A percentile compares a stretch with the other conserved stretches of the same genome.
Conservation (phyloP, 2,113 vertebrate species). For the Natator depressus region DNA sequence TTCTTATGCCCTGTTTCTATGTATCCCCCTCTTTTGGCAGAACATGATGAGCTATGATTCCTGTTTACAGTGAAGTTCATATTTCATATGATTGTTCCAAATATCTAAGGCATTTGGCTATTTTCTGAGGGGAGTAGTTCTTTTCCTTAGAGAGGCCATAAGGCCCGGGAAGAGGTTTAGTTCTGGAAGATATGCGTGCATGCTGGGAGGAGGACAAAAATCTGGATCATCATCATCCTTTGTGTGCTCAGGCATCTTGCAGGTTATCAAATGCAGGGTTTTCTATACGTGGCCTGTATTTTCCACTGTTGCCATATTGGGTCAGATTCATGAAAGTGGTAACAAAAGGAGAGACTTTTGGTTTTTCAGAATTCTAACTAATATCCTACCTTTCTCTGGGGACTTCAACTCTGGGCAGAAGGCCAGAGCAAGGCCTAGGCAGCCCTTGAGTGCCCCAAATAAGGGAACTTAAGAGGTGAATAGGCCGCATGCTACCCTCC, state of each 20-base stretch:
- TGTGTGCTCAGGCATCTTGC: neutral
- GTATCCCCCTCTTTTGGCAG: neutral
- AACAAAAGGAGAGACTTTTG: neutral
- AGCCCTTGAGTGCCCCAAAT: neutral
- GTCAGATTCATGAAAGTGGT: neutral
- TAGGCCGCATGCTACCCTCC: neutral
- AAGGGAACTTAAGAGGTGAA: neutral
- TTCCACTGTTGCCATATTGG: neutral
- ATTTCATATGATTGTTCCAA: neutral
- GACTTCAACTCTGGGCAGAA: neutral
- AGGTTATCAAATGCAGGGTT: neutral
- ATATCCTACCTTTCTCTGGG: neutral
- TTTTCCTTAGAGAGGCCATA: neutral
- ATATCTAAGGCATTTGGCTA: neutral
- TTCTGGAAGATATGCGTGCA: neutral
- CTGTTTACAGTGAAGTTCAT: neutral
- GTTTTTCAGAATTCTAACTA: neutral
- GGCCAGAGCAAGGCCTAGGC: neutral
- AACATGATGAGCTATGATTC: neutral
- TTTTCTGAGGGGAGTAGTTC: neutral
- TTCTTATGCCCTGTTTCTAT: neutral
- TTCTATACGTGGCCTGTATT: neutral
- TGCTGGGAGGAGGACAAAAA: neutral
- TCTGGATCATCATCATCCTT: neutral
- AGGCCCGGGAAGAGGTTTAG: neutral